Percentiles rank a stretch among this genome's conserved stretches.
These are phyloP conservation scores for Polylopha cassiicola DNA, from an alignment of 2,888 invertebrate species.

Conservation along the genomic window DNA sequence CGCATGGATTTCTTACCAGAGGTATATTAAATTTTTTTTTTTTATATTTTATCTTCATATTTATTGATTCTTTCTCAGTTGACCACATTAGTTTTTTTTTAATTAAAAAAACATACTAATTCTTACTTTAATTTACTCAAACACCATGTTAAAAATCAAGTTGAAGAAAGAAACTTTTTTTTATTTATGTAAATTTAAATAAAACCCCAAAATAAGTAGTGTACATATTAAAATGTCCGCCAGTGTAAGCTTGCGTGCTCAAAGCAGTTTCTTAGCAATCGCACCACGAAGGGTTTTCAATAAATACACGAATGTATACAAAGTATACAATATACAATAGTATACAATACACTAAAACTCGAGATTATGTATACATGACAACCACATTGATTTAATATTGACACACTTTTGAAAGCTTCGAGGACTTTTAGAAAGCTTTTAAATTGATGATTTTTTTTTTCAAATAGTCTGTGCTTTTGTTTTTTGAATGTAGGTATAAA, in stretches of 20 bases:
- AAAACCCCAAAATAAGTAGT: neutral
- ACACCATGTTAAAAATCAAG: no score
- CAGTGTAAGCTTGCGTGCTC: slow-evolving; percentile 64
- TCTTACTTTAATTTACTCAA: no score
- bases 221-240: slow-evolving; percentile 33
- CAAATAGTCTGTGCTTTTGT: no score
- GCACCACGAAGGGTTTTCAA: slow-evolving; percentile 69
- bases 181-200: no score
- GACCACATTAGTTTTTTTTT: no score
- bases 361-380: slow-evolving; percentile 55
- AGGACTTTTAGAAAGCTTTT: no score
- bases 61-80: no score
- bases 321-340: slow-evolving; percentile 37
- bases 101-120: no score
- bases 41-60: no score
- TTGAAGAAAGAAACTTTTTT: no score
- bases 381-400: slow-evolving; percentile 57
- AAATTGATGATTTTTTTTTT: no score
- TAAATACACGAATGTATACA: slow-evolving; percentile 58
- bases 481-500: no score
- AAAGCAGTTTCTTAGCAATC: slow-evolving; percentile 73
- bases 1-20: slow-evolving; percentile 38
- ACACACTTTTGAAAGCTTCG: slow-evolving; percentile 22
- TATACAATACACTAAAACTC: slow-evolving; percentile 34
- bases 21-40: slow-evolving; percentile 31